Conservation (phyloP, 1,140 invertebrate species). For the Papilio xuthus region DNA sequence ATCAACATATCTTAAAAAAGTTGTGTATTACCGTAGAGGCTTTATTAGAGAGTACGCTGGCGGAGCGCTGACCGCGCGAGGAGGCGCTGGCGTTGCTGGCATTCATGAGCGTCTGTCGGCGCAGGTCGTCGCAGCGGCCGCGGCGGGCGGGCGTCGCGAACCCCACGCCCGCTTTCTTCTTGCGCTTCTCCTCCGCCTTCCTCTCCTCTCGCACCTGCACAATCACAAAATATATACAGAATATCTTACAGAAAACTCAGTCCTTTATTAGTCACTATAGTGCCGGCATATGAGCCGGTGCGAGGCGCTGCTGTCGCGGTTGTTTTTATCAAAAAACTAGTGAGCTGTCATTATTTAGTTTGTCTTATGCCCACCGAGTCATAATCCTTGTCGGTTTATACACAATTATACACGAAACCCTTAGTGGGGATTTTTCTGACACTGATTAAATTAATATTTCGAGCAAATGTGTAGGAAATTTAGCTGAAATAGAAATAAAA, state of each 20-base stretch:
- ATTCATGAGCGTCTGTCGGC: conserved; percentile 70
- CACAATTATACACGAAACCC: too few relatives aligned
- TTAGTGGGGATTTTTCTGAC: too few relatives aligned
- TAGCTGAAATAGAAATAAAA: neutral
- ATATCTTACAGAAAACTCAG: too few relatives aligned
- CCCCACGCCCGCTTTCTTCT: conserved; percentile 63
- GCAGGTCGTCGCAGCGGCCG: conserved; percentile 61
- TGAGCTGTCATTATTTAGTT: too few relatives aligned
- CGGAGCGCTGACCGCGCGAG: conserved; percentile 61
- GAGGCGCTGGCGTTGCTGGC: conserved; percentile 70
- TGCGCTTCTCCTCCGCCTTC: conserved; percentile 70
- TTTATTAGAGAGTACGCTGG: conserved; percentile 66
- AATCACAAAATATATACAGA: neutral
- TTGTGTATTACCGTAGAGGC: conserved; percentile 55
- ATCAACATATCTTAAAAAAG: neutral
- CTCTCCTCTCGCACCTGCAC: conserved; percentile 71
- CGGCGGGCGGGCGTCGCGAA: conserved; percentile 64
- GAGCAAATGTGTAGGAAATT: too few relatives aligned
- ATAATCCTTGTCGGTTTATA: too few relatives aligned
- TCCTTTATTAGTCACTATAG: too few relatives aligned
- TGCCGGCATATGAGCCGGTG: too few relatives aligned
- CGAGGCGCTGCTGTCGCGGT: too few relatives aligned
- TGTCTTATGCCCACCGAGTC: too few relatives aligned
- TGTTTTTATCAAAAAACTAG: too few relatives aligned
- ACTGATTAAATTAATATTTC: too few relatives aligned